Percentiles rank a stretch among this genome's conserved stretches.
phyloP scores from a whole-genome alignment of 2,113 vertebrate species.

The Cochlearius cochlearius region DNA sequence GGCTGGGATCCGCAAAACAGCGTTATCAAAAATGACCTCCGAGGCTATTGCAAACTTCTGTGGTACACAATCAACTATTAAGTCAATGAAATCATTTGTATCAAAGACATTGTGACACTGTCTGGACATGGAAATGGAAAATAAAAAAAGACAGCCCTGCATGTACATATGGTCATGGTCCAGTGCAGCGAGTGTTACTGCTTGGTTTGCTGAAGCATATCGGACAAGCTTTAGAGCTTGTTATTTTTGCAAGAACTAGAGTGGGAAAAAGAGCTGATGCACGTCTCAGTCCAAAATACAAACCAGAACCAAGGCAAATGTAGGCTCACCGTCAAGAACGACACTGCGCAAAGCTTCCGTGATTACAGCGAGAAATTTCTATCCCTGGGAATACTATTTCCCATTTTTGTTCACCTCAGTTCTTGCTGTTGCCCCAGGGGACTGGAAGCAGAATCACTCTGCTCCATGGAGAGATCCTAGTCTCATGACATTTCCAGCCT shows the following conservation, averaged over 20 bases:
- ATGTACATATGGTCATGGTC: conserved; percentile 7
- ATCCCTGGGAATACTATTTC: not conserved
- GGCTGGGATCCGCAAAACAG: not conserved
- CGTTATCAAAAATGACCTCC: not conserved
- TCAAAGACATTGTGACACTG: conserved; percentile 20
- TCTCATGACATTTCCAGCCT: not conserved
- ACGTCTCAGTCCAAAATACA: not conserved
- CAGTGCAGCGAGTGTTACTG: not conserved
- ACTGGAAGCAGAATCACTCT: not conserved
- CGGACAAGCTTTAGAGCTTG: not conserved
- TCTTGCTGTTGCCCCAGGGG: not conserved
- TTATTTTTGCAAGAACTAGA: not conserved
- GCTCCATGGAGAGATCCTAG: not conserved
- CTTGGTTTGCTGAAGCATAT: not conserved
- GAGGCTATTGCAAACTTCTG: not conserved
- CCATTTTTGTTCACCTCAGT: not conserved
- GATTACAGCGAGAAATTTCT: not conserved
- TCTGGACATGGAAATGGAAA: not conserved
- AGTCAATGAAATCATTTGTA: conserved; percentile 60
- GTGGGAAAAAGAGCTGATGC: not conserved
- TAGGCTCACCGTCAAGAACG: not conserved
- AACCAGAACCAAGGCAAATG: not conserved
- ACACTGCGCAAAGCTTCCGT: not conserved
- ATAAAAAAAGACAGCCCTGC: conserved; percentile 8
- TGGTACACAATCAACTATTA: conserved; percentile 30